Evolutionary conservation across 2,797 vertebrate genomes (phyloP).

Genomic region (Galagoides demidoff): DNA sequence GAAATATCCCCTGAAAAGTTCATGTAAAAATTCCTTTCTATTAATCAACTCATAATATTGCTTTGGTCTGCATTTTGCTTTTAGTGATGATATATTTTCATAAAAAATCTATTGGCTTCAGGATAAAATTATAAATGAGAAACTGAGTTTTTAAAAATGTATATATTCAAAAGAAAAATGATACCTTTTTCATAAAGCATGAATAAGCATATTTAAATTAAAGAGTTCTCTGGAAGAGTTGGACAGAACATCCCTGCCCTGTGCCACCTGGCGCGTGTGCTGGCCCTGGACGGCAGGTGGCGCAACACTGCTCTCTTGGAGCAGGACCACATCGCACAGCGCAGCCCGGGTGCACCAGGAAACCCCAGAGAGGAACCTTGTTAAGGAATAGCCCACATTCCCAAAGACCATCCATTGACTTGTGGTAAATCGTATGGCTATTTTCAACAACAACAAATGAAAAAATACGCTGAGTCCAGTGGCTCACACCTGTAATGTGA

Average conservation of each 20-base stretch:
- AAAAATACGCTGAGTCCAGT: background rate
- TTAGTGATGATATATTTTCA: background rate
- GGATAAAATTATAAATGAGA: background rate
- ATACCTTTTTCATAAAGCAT: background rate
- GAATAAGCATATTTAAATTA: background rate
- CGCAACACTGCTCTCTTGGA: accelerated
- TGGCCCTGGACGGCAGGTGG: accelerated
- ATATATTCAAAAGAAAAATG: background rate
- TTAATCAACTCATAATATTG: background rate
- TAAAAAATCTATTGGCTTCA: background rate
- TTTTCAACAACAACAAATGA: background rate
- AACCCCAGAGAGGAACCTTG: background rate
- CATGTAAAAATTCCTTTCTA: background rate
- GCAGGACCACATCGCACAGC: accelerated
- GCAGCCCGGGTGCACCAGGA: accelerated
- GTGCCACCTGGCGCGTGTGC: accelerated
- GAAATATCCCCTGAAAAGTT: background rate
- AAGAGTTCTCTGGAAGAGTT: background rate
- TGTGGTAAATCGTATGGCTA: background rate
- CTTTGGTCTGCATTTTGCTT: background rate
- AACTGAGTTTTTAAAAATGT: background rate
- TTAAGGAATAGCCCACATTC: background rate
- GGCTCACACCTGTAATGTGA: no score
- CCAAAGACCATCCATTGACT: background rate
- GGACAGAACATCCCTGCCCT: accelerated